Percentiles rank a stretch among this genome's conserved stretches.
Evolutionary conservation across 2,113 vertebrate species (phyloP).

Genomic region (Rattus rattus): DNA sequence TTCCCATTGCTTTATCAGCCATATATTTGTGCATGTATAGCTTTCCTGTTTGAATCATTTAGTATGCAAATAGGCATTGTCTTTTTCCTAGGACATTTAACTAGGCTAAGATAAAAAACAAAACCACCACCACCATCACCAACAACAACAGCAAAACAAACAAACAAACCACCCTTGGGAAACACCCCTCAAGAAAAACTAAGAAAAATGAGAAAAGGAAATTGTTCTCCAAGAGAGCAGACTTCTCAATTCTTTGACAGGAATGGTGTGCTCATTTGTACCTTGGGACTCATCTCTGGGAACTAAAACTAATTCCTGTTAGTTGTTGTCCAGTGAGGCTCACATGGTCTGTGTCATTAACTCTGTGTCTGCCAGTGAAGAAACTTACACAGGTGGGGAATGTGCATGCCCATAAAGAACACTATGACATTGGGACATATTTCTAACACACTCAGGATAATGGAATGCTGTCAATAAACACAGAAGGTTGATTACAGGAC

Average conservation of each 20-base stretch:
- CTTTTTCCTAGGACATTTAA: neutral
- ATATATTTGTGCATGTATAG: neutral
- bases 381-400: neutral
- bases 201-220: neutral
- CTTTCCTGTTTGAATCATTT: constrained; percentile 37
- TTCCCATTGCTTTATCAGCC: constrained; percentile 2
- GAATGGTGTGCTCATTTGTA: neutral
- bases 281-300: neutral
- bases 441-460: constrained; percentile 39
- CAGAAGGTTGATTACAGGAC: neutral
- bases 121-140: neutral
- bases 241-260: neutral
- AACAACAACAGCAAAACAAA: too few relatives aligned
- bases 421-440: neutral
- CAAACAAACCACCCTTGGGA: neutral
- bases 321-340: neutral
- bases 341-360: neutral
- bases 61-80: neutral
- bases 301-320: neutral
- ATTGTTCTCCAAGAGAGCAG: neutral
- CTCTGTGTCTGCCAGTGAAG: neutral
- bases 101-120: neutral
- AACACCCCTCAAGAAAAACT: neutral
- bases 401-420: neutral
- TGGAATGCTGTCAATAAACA: constrained; percentile 33